Evolutionary conservation across 1,140 invertebrate species (phyloP), one percentile per base, ranked within the genome.

Genomic region (Aradophagus sp.): DNA sequence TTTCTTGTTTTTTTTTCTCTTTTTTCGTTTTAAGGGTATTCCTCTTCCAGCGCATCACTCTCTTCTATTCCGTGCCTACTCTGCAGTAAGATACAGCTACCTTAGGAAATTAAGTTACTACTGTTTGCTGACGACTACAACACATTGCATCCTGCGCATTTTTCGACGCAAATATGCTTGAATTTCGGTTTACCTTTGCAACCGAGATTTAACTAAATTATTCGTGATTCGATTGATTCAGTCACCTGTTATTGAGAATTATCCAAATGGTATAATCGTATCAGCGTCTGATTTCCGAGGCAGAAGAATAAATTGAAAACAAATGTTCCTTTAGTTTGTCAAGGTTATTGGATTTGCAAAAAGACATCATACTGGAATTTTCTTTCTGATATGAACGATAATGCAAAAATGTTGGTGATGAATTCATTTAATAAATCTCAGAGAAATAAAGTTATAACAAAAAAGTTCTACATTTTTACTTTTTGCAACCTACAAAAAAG

Each of bases 101-200:
- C 56, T 36, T 48, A 16, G 20, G n/a, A 55, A 74, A 74, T 74
- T 62, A 56, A 70, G 66, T 74, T 74, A 70, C 56, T 17, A 32
- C 42, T 70, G 56, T 66, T 66, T 55, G 61, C 44, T 65, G 42
- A 65, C 61, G 44, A 56, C 32, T 20, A 31, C 11, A 45, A 27
- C 44, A 12, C 23, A 10, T 5, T 31, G 34, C 8, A 41, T 19
- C 31, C 13, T 26, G n/a, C 16, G 13, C 17, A 47, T 58, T 44
- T 59, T 68, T 53, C n/a, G n/a, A n/a, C n/a, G n/a, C n/a, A n/a
- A n/a, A n/a, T 15, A 39, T 12, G 36, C 2, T 0, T 2, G 44
- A 35, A 20, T 52, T 67, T 63, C 15, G 11, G n/a, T 48, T 2
- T n/a, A 32, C 53, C 31, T 36, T 58, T 45, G 20, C 23, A 5